Evolutionary conservation across 2,888 invertebrate genomes (phyloP).

Genomic region (Gymnoscelis rufifasciata): DNA sequence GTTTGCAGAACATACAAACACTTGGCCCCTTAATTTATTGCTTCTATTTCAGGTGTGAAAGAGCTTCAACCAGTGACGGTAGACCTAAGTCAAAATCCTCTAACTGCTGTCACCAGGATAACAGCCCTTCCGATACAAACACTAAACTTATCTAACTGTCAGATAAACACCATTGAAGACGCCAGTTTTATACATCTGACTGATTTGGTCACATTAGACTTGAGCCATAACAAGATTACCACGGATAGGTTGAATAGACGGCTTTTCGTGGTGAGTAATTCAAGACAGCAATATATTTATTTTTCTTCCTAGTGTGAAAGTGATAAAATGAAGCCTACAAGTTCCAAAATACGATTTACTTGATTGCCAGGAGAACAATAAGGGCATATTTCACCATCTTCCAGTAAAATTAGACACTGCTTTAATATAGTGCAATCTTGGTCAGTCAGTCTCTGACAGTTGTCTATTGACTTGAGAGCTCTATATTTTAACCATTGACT

Average conservation of each 20-base stretch:
- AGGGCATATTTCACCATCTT: no score
- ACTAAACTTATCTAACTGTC: constrained; percentile 80
- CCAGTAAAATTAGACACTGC: no score
- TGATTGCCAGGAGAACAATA: no score
- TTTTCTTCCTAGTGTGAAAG: no score
- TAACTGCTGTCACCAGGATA: constrained; percentile 61
- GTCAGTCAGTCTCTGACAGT: no score
- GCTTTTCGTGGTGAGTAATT: constrained; percentile 80
- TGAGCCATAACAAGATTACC: constrained; percentile 82
- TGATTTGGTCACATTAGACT: constrained; percentile 79
- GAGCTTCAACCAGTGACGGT: constrained; percentile 34
- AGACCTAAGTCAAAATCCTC: constrained; percentile 53
- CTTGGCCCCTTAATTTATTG: background rate
- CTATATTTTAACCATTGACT: no score
- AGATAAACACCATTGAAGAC: constrained; percentile 75
- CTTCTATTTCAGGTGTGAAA: constrained; percentile 45
- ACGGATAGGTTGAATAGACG: constrained; percentile 71
- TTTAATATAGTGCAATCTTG: no score
- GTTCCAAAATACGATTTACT: no score
- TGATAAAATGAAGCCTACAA: no score
- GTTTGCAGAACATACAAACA: no score
- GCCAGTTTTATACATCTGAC: constrained; percentile 79
- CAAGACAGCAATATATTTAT: no score
- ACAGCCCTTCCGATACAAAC: constrained; percentile 63
- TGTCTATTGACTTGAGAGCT: no score